These are phyloP conservation scores for Cephus sareptanus DNA, from an alignment of 2,888 invertebrate genomes.

Conservation along the genomic window DNA sequence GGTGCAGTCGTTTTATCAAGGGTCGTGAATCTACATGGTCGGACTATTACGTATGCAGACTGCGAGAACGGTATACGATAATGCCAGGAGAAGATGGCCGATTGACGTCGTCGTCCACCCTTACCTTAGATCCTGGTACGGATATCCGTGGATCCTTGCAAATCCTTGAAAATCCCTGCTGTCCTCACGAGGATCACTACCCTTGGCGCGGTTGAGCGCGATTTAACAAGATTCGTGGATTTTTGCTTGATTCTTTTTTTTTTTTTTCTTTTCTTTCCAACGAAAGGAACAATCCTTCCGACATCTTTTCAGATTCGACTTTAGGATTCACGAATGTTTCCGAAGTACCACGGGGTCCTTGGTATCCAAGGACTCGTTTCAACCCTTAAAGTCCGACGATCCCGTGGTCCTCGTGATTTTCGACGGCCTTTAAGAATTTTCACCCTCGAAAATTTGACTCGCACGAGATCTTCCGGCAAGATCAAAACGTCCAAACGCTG, in stretches of 20 bases:
- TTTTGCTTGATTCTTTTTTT: neutral
- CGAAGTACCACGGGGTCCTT: too few species aligned
- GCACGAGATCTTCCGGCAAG: too few species aligned
- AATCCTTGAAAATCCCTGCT: slow-evolving; percentile 40
- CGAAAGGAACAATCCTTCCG: too few species aligned
- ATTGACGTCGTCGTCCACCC: neutral
- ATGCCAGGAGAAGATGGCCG: neutral
- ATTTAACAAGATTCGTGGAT: neutral
- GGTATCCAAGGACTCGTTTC: too few species aligned
- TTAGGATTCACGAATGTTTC: too few species aligned
- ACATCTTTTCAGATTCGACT: too few species aligned
- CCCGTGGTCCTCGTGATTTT: too few species aligned
- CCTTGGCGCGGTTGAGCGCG: slow-evolving; percentile 6
- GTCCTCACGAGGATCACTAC: slow-evolving; percentile 30
- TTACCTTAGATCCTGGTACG: neutral
- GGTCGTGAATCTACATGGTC: neutral
- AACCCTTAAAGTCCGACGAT: too few species aligned
- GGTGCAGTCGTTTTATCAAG: neutral
- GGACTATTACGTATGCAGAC: neutral
- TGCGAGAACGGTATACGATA: neutral
- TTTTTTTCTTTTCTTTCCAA: too few species aligned
- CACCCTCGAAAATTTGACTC: too few species aligned
- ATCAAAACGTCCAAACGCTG: too few species aligned
- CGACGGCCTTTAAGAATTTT: too few species aligned
- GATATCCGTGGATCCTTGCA: slow-evolving; percentile 13